A percentile compares a stretch with the other conserved stretches of the same genome.
phyloP scores from a whole-genome alignment of 2,888 invertebrate species.

The Rhabditoides inermis region DNA sequence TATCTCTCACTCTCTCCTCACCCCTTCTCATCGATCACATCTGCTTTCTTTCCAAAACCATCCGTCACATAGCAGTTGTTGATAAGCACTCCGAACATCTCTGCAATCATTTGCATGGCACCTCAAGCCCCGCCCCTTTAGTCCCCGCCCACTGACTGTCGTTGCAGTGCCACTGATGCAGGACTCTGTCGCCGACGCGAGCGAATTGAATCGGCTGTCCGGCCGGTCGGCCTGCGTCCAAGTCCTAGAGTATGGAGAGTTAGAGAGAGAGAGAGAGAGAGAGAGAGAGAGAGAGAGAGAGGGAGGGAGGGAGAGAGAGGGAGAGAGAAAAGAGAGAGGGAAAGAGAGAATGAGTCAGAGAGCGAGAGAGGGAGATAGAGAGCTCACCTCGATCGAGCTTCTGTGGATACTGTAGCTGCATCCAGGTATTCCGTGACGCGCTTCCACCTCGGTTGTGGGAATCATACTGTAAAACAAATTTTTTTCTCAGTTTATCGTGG shows the following conservation, averaged over 20 bases:
- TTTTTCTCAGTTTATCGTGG: background rate
- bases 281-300: background rate
- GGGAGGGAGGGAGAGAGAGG: background rate
- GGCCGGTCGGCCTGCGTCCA: constrained; percentile 41
- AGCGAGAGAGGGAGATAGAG: too few species aligned
- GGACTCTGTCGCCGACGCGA: constrained; percentile 49
- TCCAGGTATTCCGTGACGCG: constrained; percentile 51
- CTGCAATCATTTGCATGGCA: constrained; percentile 50
- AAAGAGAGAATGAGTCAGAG: too few species aligned
- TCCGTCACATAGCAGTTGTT: constrained; percentile 53
- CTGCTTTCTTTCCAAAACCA: constrained; percentile 47
- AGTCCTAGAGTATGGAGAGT: constrained; percentile 23
- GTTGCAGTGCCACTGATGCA: constrained; percentile 52
- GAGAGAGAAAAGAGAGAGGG: too few species aligned
- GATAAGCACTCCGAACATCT: constrained; percentile 52
- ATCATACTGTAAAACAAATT: constrained; percentile 43
- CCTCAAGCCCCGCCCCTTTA: constrained; percentile 51
- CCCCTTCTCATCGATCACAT: constrained; percentile 49
- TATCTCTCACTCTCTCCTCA: too few species aligned
- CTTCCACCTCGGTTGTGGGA: constrained; percentile 52
- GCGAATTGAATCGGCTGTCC: constrained; percentile 50
- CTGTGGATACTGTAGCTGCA: constrained; percentile 51
- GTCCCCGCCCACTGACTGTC: constrained; percentile 36
- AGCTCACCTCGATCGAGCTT: constrained; percentile 34
- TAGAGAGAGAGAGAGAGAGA: too few species aligned